phyloP scores from a whole-genome alignment of 2,113 vertebrate species.

The Phocoena sinus region DNA sequence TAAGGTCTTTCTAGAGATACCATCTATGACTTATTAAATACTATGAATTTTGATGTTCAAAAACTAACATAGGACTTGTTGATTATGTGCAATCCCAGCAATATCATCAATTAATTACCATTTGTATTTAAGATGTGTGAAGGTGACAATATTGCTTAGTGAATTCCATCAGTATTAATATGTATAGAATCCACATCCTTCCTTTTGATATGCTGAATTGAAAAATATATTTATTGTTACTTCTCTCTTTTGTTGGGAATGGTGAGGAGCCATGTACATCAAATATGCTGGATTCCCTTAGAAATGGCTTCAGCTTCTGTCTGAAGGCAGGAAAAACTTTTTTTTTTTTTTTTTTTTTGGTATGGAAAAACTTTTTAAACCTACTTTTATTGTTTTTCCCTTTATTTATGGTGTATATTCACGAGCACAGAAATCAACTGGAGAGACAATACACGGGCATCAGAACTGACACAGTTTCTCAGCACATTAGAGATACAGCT shows the following conservation, averaged over 20 bases:
- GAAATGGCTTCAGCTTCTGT: not conserved
- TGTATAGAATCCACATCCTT: not conserved
- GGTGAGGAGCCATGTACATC: not conserved
- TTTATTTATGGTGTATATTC: not conserved
- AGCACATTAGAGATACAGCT: not conserved
- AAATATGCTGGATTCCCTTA: not conserved
- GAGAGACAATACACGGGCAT: not conserved
- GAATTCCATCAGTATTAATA: conserved; percentile 50
- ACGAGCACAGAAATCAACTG: not conserved
- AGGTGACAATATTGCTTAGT: not conserved
- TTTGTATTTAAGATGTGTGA: not conserved
- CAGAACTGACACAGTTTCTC: not conserved
- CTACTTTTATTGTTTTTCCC: not conserved
- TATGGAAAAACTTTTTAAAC: too few species aligned
- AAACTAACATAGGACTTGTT: not conserved
- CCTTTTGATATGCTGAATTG: not conserved
- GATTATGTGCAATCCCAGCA: not conserved
- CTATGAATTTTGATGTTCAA: not conserved
- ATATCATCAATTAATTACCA: not conserved
- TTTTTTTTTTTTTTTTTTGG: too few species aligned
- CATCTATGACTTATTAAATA: not conserved
- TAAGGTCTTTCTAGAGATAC: not conserved
- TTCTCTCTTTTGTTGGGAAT: not conserved
- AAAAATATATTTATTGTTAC: not conserved
- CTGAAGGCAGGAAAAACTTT: not conserved